Evolutionary conservation across 2,797 vertebrate species (phyloP), one percentile per base, ranked within the genome.

Genomic region (Chrosomus eos): DNA sequence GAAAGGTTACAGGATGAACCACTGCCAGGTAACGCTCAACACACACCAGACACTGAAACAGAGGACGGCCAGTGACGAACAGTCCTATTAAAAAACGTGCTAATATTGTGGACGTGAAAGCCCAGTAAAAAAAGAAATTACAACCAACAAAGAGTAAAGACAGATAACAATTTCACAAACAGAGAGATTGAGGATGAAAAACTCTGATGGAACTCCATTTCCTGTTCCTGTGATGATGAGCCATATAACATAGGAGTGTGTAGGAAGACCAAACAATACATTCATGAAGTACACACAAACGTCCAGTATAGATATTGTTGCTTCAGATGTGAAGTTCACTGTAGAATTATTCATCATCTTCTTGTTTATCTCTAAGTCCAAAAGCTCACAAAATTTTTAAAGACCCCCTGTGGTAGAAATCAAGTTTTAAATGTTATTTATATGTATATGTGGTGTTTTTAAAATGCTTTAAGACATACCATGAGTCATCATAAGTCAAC

Each of bases 21-120:
- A 73, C 71, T 73, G 43, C 71, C 33, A 77, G 53, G 4, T 77
- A 58, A 77, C 33, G 14, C 53, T 58, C 55, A 14, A 45, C 43
- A 45, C 13, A 45, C 4, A 45, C 14, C 43, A 45, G 13, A 45
- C 43, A 45, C 43, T 78, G 75, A 62, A 62, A 43, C n/a, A 40
- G 8, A 78, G 75, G 36, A 43, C 0, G 8, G 0, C 75, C 55
- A 0, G 75, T 28, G 75, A 0, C 1, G n/a, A 1, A 0, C 11
- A 66, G 5, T 16, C 76, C 76, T 8, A 43, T 21, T 7, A 23
- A 7, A 4, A 80, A 31, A 64, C 2, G 45, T 66, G 1, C 14
- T 0, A 80, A 5, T 16, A 1, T 10, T 0, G 3, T 11, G 8
- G 38, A 38, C 8, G 38, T 38, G 38, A 8, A 38, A n/a, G n/a